Evolutionary conservation across 2,113 vertebrate species (phyloP), one percentile per base, ranked within the genome.

Genomic region (Sisor rabdophorus): DNA sequence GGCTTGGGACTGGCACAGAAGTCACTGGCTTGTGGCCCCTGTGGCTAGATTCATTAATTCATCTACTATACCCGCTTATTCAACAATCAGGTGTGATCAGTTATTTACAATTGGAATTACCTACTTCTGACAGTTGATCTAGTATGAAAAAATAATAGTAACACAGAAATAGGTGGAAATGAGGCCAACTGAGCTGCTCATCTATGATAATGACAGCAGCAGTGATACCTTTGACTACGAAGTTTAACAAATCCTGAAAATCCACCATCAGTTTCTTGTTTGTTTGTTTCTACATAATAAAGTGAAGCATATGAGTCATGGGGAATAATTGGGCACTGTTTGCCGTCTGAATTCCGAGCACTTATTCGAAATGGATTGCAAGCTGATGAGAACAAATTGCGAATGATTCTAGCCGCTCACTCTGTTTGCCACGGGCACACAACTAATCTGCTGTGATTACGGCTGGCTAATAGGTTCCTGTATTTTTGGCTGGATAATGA

Each of bases 311-410:
- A 81, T 75, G 71, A 81, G 76, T 63, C 30, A 53, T 40, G 32
- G 58, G 53, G 56, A 70, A 72, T 47, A 56, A 19, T 64, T 75
- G 65, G 55, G 44, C 16, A 50, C 71, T 76, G 58, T 76, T 58
- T 70, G 75, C 47, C 47, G 24, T 44, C 40, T n/a, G 74, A 77
- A n/a, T 67, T 20, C 19, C 24, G 50, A 24, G 64, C 6, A 28
- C 47, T 15, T 40, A 56, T 56, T 54, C 20, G 79, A 84, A 84
- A 86, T 82, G 85, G 87, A 87, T 77, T 73, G 81, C 79, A 80
- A 83, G 71, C 86, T 86, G 78, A 87, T 87, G 84, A 88, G 84
- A 83, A 76, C 82, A 88, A 86, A 86, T 90, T 88, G 87, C 86
- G 84, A 87, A 87, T 76, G 64, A 60, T 84, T 59, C 81, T 78